A percentile compares a stretch with the other conserved stretches of the same genome.
Evolutionary conservation across 2,797 vertebrate species (phyloP).

Genomic region (Neomorphus geoffroyi): DNA sequence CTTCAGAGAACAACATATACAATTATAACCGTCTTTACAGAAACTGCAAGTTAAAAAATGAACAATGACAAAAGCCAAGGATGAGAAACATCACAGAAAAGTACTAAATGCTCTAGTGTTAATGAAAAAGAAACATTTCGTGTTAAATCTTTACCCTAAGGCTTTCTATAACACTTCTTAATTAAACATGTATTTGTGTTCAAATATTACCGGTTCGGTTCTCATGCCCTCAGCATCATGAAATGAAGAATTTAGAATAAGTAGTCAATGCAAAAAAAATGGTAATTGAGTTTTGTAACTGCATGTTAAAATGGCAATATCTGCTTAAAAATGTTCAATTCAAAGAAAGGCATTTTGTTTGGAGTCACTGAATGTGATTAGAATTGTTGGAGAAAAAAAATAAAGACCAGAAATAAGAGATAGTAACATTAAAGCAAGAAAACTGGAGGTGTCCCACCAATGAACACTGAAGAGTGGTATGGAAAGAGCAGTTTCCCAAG

Average conservation of each 20-base stretch:
- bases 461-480: rapidly evolving
- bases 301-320: background rate
- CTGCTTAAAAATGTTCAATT: background rate
- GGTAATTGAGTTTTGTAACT: background rate
- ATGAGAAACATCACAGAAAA: background rate
- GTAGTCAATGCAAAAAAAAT: background rate
- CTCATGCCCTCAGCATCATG: background rate
- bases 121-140: background rate
- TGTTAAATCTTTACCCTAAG: background rate
- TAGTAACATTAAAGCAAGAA: background rate
- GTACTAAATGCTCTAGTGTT: background rate
- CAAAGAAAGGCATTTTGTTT: background rate
- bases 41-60: background rate
- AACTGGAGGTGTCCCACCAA: background rate
- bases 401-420: background rate
- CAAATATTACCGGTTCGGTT: background rate
- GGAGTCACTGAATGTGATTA: rapidly evolving
- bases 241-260: background rate
- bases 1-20: background rate
- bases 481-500: background rate
- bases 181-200: background rate
- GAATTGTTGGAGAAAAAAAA: background rate
- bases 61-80: background rate
- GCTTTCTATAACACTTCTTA: background rate
- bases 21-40: background rate